Percentiles rank a stretch among this genome's conserved stretches.
phyloP scores from a whole-genome alignment of 2,113 vertebrate species.

The rabbit (Oryctolagus cuniculus) region DNA sequence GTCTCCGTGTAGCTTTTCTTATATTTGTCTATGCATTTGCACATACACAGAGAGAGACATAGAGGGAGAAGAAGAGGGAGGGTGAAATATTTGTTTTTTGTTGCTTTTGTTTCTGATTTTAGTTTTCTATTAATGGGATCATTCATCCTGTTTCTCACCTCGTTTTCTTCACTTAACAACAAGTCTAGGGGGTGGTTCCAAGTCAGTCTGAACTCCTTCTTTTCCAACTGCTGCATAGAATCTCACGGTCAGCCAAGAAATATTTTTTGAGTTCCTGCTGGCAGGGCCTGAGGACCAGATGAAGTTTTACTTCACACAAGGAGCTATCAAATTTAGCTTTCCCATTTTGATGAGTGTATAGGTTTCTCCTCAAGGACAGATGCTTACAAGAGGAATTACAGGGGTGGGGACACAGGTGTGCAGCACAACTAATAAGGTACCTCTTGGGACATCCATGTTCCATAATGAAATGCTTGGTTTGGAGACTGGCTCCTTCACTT shows the following conservation, averaged over 20 bases:
- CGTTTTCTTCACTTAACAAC: not conserved
- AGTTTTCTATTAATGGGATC: not conserved
- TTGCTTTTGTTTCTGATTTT: slow-evolving; percentile 7
- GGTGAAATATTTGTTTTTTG: not conserved
- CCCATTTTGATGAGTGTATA: not conserved
- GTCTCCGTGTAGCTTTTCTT: not conserved
- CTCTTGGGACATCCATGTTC: no score
- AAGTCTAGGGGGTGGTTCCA: not conserved
- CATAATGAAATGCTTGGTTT: no score
- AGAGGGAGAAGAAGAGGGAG: not conserved
- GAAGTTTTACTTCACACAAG: not conserved
- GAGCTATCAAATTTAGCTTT: not conserved
- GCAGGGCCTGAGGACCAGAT: not conserved
- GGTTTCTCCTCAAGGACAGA: slow-evolving; percentile 19
- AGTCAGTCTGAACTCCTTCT: not conserved
- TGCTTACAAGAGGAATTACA: slow-evolving; percentile 38
- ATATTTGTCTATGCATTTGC: not conserved
- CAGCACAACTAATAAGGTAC: no score
- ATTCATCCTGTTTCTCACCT: not conserved
- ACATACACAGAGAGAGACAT: not conserved
- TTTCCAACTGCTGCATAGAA: not conserved
- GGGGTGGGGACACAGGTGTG: not conserved
- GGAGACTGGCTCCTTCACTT: no score
- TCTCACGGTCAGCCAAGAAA: slow-evolving; percentile 18
- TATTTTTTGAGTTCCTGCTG: not conserved